These are phyloP conservation scores for Zaprionus inermis DNA, from an alignment of 1,140 invertebrate genomes.

Conservation along the genomic window DNA sequence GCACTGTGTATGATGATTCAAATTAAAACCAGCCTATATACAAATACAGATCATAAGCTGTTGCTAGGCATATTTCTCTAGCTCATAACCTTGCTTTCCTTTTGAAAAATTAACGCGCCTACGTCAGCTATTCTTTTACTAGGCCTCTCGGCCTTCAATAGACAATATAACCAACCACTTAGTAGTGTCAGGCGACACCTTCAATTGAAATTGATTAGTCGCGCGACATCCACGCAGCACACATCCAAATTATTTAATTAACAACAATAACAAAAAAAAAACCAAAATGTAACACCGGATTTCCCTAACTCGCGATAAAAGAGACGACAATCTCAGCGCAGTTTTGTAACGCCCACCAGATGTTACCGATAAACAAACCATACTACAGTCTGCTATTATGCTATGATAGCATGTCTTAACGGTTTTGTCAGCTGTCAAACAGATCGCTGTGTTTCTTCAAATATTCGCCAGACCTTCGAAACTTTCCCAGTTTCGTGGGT, in stretches of 20 bases:
- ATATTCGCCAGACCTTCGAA: constrained; percentile 47
- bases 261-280: constrained; percentile 14
- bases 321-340: neutral
- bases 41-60: neutral
- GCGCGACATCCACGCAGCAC: constrained; percentile 40
- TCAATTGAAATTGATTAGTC: constrained; percentile 75
- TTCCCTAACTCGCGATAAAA: constrained; percentile 4
- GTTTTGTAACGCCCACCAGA: constrained; percentile 25
- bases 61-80: constrained; percentile 11
- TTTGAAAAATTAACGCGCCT: constrained; percentile 35
- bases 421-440: constrained; percentile 39
- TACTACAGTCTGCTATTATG: constrained; percentile 1
- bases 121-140: constrained; percentile 57
- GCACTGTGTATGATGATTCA: neutral
- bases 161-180: constrained; percentile 22
- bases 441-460: neutral
- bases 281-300: constrained; percentile 14
- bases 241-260: constrained; percentile 42
- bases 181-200: constrained; percentile 54
- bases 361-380: neutral
- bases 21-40: neutral
- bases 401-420: constrained; percentile 16
- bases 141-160: constrained; percentile 43
- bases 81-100: constrained; percentile 25
- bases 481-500: constrained; percentile 51